Base-by-base conservation (phyloP, 2,797 vertebrate species). In the Notolabrus celidotus region DNA sequence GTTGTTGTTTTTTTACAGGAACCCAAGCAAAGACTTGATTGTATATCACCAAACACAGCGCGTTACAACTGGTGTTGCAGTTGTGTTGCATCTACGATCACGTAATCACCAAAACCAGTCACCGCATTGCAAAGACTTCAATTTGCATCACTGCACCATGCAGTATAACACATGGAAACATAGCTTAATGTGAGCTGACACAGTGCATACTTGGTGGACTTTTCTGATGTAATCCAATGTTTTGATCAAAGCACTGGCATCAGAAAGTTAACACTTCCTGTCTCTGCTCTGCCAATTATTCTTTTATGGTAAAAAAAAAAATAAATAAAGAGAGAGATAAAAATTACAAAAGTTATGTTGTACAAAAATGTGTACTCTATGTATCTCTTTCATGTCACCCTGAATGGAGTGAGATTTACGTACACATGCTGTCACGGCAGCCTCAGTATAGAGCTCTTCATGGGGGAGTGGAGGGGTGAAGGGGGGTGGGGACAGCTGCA, bases 401-500 rank as follows among this genome's bases (percentile, higher is more conserved):
- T 49, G 67, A 74, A 47, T 59, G 47, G 51, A 66, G 56, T 42
- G 45, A 55, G 57, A 72, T 75, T 70, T 69, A 56, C 22, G 63
- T 34, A 67, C 55, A 51, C 31, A 61, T 23, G 46, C 52, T 61
- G 64, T 77, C 78, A 67, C 43, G 67, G 67, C 45, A 59, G 69
- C 69, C 67, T 76, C 50, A 36, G 43, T 65, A 58, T 27, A 1
- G 58, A 39, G 71, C 63, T 59, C 51, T 39, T 47, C 63, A 75
- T 17, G 12, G 45, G 45, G 41, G 41, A 17, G 41, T 42, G 41
- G 33, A 57, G 19, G 63, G 71, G 65, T 49, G n/a, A 65, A 41
- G 54, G 63, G 63, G 74, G 67, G 39, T 39, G 75, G 60, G 65
- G 70, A 72, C 82, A 86, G 80, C 83, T 80, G 78, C 77, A 86